Base-by-base conservation (phyloP, 2,797 vertebrate genomes). In the Pelodytes ibericus region DNA sequence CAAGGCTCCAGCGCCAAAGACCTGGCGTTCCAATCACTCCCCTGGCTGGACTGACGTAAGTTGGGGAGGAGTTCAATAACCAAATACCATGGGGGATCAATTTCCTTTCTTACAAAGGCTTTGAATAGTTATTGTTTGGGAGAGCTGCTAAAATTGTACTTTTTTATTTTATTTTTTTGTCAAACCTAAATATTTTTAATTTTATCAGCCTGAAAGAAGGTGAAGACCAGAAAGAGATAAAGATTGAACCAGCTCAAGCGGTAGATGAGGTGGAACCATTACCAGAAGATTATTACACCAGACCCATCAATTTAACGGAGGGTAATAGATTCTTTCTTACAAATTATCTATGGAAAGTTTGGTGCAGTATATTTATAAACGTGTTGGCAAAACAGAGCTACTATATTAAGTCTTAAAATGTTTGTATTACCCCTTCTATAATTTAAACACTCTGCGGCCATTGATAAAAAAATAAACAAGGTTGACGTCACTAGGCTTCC, bases 181-280 rank as follows among this genome's bases (percentile, higher is more conserved):
- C 15, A 47, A 1, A 6, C 33, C 5, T 16, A 22, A 53, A 22
- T 44, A 3, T 10, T 5, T 63, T 13, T 66, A 31, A 4, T 11
- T 2, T 47, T 69, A 76, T 80, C 66, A 99, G 97, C 44, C 91
- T 99, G 44, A 99, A 99, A 86, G 97, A 99, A 86, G 97, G 95
- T 24, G 97, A 99, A 77, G 97, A 99, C 84, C 95, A 98, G 82
- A 99, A 96, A 77, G 98, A 99, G 87, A 92, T 99, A 82, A 96
- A 89, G 88, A 96, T 99, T 4, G 96, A 99, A 72, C 94, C 94
- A 5, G 94, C 95, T 56, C 96, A 96, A 85, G 95, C 97, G 11
- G 86, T 96, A 8, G 96, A 98, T 82, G 98, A 99, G 89, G 95
- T 99, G 76, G 98, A 99, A 44, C 97, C 97, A 3, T 90, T 99